Conservation (phyloP, 1,140 invertebrate species). For the Leptopilina clavipes region DNA sequence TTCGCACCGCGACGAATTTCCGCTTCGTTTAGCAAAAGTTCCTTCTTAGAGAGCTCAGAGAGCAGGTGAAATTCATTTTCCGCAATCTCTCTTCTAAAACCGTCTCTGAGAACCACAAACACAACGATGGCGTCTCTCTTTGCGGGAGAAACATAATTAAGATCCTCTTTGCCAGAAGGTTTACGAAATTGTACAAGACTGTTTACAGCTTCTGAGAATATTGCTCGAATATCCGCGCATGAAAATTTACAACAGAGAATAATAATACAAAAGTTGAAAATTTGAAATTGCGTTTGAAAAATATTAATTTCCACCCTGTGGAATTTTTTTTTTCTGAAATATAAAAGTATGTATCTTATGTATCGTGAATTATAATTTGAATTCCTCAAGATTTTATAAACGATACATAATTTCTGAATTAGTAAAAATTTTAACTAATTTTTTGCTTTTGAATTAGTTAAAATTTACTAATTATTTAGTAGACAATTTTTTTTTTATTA, state of each 20-base stretch:
- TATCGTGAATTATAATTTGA: too few relatives aligned
- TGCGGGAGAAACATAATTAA: conserved; percentile 19
- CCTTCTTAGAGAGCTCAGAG: neutral
- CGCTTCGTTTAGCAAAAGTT: conserved; percentile 44
- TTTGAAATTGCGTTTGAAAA: too few relatives aligned
- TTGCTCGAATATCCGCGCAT: neutral
- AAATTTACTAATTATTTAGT: too few relatives aligned
- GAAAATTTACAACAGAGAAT: neutral
- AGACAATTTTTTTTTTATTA: too few relatives aligned
- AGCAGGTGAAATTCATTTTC: conserved; percentile 44
- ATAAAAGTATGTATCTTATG: too few relatives aligned
- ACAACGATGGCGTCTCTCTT: conserved; percentile 14
- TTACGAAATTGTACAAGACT: conserved; percentile 19
- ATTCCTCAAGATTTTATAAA: too few relatives aligned
- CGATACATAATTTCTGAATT: too few relatives aligned
- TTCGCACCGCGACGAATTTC: conserved; percentile 42
- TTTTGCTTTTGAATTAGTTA: too few relatives aligned
- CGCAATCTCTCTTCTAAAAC: conserved; percentile 2
- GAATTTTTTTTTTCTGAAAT: too few relatives aligned
- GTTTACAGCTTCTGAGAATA: conserved; percentile 15
- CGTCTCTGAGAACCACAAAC: conserved; percentile 18
- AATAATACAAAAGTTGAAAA: too few relatives aligned
- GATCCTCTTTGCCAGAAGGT: conserved; percentile 14
- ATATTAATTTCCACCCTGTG: too few relatives aligned
- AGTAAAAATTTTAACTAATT: too few relatives aligned